Conservation (phyloP, 2,797 vertebrate species). For the Lateolabrax maculatus region DNA sequence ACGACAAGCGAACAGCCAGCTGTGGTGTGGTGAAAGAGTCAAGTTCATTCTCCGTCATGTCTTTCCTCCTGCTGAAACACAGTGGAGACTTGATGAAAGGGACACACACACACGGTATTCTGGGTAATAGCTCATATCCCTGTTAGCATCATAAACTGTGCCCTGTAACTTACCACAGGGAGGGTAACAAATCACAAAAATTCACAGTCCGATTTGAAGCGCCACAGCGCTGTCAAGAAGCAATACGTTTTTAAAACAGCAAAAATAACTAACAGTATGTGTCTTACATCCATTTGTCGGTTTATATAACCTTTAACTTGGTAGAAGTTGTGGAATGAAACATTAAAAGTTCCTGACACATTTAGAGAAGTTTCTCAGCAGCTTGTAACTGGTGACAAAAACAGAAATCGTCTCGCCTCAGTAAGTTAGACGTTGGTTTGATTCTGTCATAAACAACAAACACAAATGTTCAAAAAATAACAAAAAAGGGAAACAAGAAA, state of each 20-base stretch:
- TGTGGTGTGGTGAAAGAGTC: constrained; percentile 68
- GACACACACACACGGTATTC: constrained; percentile 34
- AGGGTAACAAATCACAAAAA: constrained; percentile 32
- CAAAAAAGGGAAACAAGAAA: background rate
- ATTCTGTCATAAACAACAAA: background rate
- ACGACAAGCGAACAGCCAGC: constrained; percentile 62
- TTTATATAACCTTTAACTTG: constrained; percentile 24
- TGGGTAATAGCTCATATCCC: constrained; percentile 38
- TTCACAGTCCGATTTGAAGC: constrained; percentile 13
- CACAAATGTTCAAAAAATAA: constrained; percentile 2
- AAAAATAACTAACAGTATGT: constrained; percentile 10
- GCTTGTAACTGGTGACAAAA: background rate
- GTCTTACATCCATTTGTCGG: constrained; percentile 15
- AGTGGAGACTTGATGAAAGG: constrained; percentile 48
- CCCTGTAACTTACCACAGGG: background rate
- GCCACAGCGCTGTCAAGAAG: constrained; percentile 10
- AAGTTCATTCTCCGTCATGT: constrained; percentile 61
- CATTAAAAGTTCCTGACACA: background rate
- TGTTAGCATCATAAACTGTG: constrained; percentile 14
- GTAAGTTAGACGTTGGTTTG: background rate
- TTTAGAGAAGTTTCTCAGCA: constrained; percentile 14
- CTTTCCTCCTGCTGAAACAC: constrained; percentile 61
- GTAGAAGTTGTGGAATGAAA: constrained; percentile 5
- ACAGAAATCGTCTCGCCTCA: background rate
- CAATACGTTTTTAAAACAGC: constrained; percentile 24